Base-by-base conservation (phyloP, 2,797 vertebrate genomes). In the Mallotus villosus region DNA sequence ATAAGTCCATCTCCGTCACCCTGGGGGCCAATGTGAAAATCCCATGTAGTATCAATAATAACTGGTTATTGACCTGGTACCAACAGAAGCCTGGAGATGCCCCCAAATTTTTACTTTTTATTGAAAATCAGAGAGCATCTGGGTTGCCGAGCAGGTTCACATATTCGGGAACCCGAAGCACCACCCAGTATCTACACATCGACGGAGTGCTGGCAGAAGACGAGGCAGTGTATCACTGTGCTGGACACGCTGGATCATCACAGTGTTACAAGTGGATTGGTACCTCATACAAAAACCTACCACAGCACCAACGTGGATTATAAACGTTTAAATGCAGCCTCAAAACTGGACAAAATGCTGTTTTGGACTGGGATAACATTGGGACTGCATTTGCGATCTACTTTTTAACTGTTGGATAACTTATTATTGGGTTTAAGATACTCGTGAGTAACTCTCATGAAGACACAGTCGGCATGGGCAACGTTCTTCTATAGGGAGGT, bases 261-360 rank as follows among this genome's bases (percentile, higher is more conserved):
- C 84, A 70, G 70, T 76, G 76, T 49, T 67, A 6, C 62, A 75
- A 34, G 25, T 67, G 57, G 66, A 11, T 16, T 3, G 61, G 6
- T 27, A 11, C 2, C 61, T 67, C 5, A 2, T 77, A 80, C 79
- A 82, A 80, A 83, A 85, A 83, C 78, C 60, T 19, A 65, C n/a
- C 41, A 2, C 29, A 51, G 25, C 46, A 19, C n/a, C 17, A 1
- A 12, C 21, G 5, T 53, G 66, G 24, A 67, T 8, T 25, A 29
- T 17, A 55, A 64, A 63, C 3, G 16, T 57, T 9, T 8, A 11
- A 41, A 71, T 14, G 60, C 1, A 51, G 32, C 32, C 7, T 34
- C 32, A 34, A 1, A 34, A 37, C 29, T 25, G 21, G 46, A 1
- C 58, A 19, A 16, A 19, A 5, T 7, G 14, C 12, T 34, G 24